phyloP scores from a whole-genome alignment of 1,140 invertebrate species.

The Bombyx mori region ASM3026992v2 NC_085129.1:5154001-5154500 shows the following conservation, averaged over 20 bases:
- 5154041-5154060: slow-evolving; percentile 14
- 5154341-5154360: too few species aligned
- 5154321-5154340: too few species aligned
- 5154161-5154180: slow-evolving; percentile 33
- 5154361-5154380: too few species aligned
- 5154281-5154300: slow-evolving; percentile 25
- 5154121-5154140: slow-evolving; percentile 44
- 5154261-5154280: slow-evolving; percentile 25
- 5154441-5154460: too few species aligned
- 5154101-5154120: slow-evolving; percentile 27
- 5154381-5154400: too few species aligned
- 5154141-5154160: slow-evolving; percentile 49
- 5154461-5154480: too few species aligned
- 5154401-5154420: too few species aligned
- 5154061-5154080: slow-evolving; percentile 34
- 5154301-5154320: too few species aligned
- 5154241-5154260: background rate
- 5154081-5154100: slow-evolving; percentile 36
- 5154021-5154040: background rate
- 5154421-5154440: too few species aligned
- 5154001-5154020: too few species aligned
- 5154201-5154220: slow-evolving; percentile 19
- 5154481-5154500: too few species aligned
- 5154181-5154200: background rate
- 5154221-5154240: slow-evolving; percentile 8